Conservation (phyloP, 2,797 vertebrate species). For the Ctenochaetus hawaiiensis region DNA sequence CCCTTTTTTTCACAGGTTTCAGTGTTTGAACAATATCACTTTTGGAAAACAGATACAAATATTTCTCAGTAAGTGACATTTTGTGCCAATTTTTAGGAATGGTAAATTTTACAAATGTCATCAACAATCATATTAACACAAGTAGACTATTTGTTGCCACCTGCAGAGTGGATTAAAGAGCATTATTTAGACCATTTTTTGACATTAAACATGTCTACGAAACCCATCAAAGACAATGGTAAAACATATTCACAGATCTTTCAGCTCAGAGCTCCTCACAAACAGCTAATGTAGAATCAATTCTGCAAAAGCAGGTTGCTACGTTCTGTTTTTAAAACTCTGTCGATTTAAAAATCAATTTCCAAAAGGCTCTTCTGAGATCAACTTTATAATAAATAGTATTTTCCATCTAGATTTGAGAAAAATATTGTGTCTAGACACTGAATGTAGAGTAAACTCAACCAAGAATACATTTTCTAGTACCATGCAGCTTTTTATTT, state of each 20-base stretch:
- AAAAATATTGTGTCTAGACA: neutral
- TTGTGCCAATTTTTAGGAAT: neutral
- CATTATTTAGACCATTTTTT: neutral
- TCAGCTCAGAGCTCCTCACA: neutral
- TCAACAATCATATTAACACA: neutral
- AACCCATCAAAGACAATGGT: neutral
- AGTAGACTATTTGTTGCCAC: neutral
- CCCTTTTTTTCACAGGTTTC: conserved; percentile 17
- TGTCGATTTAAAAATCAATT: neutral
- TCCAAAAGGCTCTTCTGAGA: conserved; percentile 3
- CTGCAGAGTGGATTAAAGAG: neutral
- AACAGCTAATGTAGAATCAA: neutral
- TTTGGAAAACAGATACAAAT: conserved; percentile 26
- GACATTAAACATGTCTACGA: neutral
- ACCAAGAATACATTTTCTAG: conserved; percentile 1
- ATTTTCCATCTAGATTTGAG: neutral
- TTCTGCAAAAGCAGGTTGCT: conserved; percentile 2
- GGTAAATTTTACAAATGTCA: conserved; percentile 1
- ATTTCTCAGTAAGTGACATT: neutral
- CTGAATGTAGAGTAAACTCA: neutral
- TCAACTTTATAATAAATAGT: neutral
- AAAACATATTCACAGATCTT: neutral
- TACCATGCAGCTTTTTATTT: neutral
- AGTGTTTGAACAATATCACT: conserved; percentile 4
- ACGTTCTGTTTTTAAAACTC: neutral